Evolutionary conservation across 1,140 invertebrate species (phyloP).

Genomic region (Hycleus cichorii): DNA sequence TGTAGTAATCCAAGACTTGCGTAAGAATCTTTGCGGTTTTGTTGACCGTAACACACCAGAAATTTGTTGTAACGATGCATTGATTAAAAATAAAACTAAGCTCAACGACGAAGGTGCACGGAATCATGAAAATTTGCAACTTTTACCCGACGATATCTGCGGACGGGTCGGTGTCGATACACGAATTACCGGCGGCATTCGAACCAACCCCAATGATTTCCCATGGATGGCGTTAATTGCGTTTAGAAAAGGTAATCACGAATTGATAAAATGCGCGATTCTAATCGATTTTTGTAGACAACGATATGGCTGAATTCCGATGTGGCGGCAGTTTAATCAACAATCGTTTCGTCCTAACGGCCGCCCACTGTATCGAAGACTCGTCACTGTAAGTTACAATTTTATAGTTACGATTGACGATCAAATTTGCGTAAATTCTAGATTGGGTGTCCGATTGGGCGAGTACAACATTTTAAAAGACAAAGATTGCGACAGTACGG

Average conservation of each 20-base stretch:
- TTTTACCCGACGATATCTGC: constrained; percentile 28
- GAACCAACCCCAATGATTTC: constrained; percentile 42
- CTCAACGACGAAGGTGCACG: not conserved
- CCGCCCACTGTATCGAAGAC: constrained; percentile 46
- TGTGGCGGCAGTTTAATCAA: constrained; percentile 52
- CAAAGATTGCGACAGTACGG: constrained; percentile 30
- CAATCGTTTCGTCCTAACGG: constrained; percentile 46
- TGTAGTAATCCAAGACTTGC: constrained; percentile 15
- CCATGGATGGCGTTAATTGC: constrained; percentile 47
- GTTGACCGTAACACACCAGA: constrained; percentile 14
- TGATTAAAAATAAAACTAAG: not conserved
- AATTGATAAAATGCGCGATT: too few relatives aligned
- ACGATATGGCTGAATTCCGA: constrained; percentile 38
- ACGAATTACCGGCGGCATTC: constrained; percentile 44
- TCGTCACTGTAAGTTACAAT: constrained; percentile 36
- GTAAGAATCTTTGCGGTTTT: constrained; percentile 22
- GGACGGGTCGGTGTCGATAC: constrained; percentile 37
- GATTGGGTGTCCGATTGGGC: constrained; percentile 30
- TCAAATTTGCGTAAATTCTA: constrained; percentile 11
- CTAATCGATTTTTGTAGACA: not conserved
- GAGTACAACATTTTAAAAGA: constrained; percentile 35
- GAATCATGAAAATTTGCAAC: constrained; percentile 14
- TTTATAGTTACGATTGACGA: not conserved
- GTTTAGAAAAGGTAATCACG: constrained; percentile 30
- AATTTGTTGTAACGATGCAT: constrained; percentile 19